Percentiles rank a stretch among this genome's conserved stretches.
phyloP scores from a whole-genome alignment of 2,888 invertebrate genomes.

The Caradrina kadenii region DNA sequence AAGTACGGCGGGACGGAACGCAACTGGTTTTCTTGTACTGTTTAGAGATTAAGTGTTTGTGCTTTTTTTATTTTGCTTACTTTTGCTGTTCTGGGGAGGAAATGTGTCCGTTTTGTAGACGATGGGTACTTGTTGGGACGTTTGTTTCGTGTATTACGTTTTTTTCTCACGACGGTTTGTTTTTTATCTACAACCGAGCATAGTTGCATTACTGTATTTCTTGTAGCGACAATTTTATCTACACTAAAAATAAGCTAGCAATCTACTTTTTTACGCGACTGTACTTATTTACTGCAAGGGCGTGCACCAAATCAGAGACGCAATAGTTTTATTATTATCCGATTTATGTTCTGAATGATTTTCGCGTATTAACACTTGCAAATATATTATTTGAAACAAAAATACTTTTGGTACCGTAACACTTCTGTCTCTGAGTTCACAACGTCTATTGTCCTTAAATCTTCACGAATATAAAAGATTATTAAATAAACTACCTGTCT shows the following conservation, averaged over 20 bases:
- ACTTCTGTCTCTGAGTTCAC: constrained; percentile 43
- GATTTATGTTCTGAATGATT: constrained; percentile 14
- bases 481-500: constrained; percentile 34
- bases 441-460: constrained; percentile 38
- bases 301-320: constrained; percentile 60
- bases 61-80: constrained; percentile 47
- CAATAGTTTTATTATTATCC: constrained; percentile 45
- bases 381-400: too few species aligned
- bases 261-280: constrained; percentile 59
- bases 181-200: neutral
- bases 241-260: neutral
- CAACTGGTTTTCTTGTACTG: constrained; percentile 77
- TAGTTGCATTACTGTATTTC: neutral
- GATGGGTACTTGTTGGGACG: neutral
- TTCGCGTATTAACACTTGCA: neutral
- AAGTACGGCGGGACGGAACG: constrained; percentile 66
- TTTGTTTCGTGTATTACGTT: constrained; percentile 1
- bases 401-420: neutral
- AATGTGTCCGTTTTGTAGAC: constrained; percentile 33
- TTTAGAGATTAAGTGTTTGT: constrained; percentile 66
- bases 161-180: neutral
- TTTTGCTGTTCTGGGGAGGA: constrained; percentile 25
- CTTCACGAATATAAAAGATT: constrained; percentile 27
- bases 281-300: constrained; percentile 69
- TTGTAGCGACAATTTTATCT: neutral